Evolutionary conservation across 2,888 invertebrate genomes (phyloP), one percentile per base, ranked within the genome.

Genomic region (Sinodicranocentrus sp.): DNA sequence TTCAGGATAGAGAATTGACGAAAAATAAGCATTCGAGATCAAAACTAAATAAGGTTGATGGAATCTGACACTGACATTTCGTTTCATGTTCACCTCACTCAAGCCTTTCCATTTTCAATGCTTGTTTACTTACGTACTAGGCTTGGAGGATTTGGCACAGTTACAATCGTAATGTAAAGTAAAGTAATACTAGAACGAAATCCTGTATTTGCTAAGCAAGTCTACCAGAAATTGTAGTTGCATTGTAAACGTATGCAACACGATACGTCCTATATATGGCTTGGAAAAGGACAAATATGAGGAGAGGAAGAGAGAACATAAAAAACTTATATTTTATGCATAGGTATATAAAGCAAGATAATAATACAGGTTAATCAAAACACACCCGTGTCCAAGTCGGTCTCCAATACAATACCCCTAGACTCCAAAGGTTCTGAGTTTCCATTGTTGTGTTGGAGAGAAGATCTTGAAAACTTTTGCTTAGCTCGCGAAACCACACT

Each of bases 331-430:
- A n/a, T n/a, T 48, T 17, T 57, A 57, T 57, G 57, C 23, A 21
- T 57, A 57, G 10, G 21, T 57, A 57, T 21, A 57, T 21, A 8
- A 19, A 57, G 25, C 19, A n/a, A 13, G 43, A 65, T 39, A 39
- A 52, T 68, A 68, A 48, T 48, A 68, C 48, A 68, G 68, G 68
- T 68, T 68, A 68, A 68, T 68, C n/a, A 68, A 48, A 68, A 82
- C 82, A 67, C 65, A 87, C 87, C 87, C 85, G 93, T 93, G 95
- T 96, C 96, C 92, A 96, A 93, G 92, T 96, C 96, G 89, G 97
- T 96, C 93, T 96, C 96, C 92, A 96, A 95, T 63, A 75, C 48
- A 92, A 96, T 93, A 91, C 96, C 95, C 92, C 91, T 91, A 91
- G 90, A 59, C 21, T 70, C 39, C 23, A 19, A 70, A 52, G 77